phyloP scores from a whole-genome alignment of 92 coral and sea anemone genomes.

The Desmophyllum pertusum region DNA sequence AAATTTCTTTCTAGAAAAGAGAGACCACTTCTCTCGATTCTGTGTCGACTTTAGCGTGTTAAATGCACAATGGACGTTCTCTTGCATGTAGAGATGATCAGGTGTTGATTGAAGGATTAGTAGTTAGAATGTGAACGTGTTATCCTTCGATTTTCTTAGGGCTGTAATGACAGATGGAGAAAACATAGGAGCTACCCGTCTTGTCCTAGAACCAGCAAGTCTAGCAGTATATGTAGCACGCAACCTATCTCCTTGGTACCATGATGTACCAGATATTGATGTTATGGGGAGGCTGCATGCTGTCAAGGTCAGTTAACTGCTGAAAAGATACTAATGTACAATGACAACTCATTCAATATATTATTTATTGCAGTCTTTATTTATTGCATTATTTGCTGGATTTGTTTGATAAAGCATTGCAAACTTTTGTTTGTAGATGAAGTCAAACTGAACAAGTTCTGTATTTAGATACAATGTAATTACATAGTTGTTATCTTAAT shows the following conservation, averaged over 20 bases:
- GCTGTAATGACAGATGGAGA: slow-evolving; percentile 66
- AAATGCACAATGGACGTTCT: not conserved
- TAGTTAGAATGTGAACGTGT: too few species aligned
- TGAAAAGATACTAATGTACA: not conserved
- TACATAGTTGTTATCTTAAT: too few species aligned
- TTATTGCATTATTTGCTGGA: too few species aligned
- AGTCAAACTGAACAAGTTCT: not conserved
- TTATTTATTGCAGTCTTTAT: too few species aligned
- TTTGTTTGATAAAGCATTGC: too few species aligned
- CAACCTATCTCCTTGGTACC: slow-evolving; percentile 94
- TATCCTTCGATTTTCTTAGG: slow-evolving; percentile 23
- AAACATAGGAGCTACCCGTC: slow-evolving; percentile 66
- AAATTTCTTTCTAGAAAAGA: not conserved
- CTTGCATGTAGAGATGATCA: too few species aligned
- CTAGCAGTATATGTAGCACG: slow-evolving; percentile 76
- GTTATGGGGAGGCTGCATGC: slow-evolving; percentile 84
- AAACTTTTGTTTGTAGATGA: too few species aligned
- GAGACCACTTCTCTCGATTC: not conserved
- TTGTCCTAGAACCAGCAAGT: slow-evolving; percentile 83
- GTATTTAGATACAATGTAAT: not conserved
- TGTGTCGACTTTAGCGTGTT: not conserved
- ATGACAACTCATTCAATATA: not conserved
- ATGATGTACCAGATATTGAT: slow-evolving; percentile 88
- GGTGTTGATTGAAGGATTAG: too few species aligned
- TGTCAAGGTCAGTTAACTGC: slow-evolving; percentile 71